phyloP scores from a whole-genome alignment of 2,113 vertebrate species.

The Pampusana beccarii region DNA sequence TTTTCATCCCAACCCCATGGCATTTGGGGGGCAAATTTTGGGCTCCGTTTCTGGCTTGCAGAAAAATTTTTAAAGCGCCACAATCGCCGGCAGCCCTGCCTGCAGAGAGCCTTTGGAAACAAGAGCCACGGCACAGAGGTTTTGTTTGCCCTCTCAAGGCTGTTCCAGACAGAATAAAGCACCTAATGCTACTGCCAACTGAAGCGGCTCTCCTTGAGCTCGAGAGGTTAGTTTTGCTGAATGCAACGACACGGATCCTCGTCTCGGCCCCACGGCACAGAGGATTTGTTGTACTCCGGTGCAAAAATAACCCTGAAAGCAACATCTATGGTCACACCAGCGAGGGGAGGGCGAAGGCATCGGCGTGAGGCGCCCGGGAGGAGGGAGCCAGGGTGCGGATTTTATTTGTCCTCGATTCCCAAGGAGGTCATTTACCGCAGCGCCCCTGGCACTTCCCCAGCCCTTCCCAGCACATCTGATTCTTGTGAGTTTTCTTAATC shows the following conservation, averaged over 20 bases:
- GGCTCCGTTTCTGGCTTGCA: fast-evolving
- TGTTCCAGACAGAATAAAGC: constrained; percentile 44
- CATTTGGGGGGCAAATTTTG: not conserved
- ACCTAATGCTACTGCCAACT: constrained; percentile 23
- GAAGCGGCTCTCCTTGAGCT: constrained; percentile 51
- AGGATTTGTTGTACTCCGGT: constrained; percentile 37
- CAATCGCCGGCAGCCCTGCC: not conserved
- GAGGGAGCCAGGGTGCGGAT: not conserved
- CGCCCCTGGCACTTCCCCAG: constrained; percentile 63
- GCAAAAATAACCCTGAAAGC: constrained; percentile 49
- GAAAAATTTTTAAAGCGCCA: too few species aligned
- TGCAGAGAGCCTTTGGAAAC: not conserved
- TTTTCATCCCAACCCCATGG: not conserved
- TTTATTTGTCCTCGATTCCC: constrained; percentile 61
- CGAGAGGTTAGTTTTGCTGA: constrained; percentile 34
- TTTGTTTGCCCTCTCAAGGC: constrained; percentile 61
- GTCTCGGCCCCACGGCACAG: not conserved
- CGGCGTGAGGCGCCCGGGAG: not conserved
- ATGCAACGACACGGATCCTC: not conserved
- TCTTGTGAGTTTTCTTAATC: constrained; percentile 65
- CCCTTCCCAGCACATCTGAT: constrained; percentile 52
- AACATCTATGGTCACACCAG: not conserved
- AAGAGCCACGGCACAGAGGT: constrained; percentile 1
- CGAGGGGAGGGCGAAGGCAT: not conserved
- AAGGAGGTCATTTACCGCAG: constrained; percentile 52